A percentile compares a stretch with the other conserved stretches of the same genome.
Conservation (phyloP, 2,797 vertebrate genomes). For the Melanogrammus aeglefinus region DNA sequence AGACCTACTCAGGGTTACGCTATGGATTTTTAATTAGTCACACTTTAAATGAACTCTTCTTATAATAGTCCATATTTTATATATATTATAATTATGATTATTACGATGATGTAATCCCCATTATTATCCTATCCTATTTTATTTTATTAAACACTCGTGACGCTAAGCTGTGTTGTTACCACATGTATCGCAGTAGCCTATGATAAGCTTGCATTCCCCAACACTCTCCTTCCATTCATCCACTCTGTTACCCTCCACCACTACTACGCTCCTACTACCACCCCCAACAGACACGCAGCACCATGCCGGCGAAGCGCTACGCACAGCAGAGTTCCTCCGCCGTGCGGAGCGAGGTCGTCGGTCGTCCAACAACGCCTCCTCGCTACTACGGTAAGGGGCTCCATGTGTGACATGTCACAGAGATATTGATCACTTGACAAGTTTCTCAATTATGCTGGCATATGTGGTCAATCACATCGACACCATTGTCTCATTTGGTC, state of each 20-base stretch:
- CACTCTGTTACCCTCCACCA: not conserved
- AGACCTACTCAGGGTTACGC: too few species aligned
- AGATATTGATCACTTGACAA: not conserved
- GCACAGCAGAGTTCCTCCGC: not conserved
- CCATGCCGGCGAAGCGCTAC: constrained; percentile 32
- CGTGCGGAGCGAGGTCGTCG: constrained; percentile 4
- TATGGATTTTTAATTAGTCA: too few species aligned
- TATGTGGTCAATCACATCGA: not conserved
- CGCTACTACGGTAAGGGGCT: constrained; percentile 32
- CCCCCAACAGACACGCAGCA: not conserved
- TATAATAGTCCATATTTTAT: not conserved
- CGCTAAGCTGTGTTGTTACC: not conserved
- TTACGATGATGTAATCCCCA: not conserved
- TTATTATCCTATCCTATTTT: not conserved
- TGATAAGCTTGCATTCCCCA: not conserved
- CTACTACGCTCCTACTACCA: not conserved
- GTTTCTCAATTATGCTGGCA: not conserved
- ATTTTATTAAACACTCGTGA: not conserved
- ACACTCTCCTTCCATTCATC: constrained; percentile 7
- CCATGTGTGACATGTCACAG: not conserved
- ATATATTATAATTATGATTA: not conserved
- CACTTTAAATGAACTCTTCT: not conserved
- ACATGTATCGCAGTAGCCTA: not conserved
- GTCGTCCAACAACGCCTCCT: not conserved
- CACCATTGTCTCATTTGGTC: not conserved